Base-by-base conservation (phyloP, 1,140 invertebrate species). In the Drosophila virilis region DNA sequence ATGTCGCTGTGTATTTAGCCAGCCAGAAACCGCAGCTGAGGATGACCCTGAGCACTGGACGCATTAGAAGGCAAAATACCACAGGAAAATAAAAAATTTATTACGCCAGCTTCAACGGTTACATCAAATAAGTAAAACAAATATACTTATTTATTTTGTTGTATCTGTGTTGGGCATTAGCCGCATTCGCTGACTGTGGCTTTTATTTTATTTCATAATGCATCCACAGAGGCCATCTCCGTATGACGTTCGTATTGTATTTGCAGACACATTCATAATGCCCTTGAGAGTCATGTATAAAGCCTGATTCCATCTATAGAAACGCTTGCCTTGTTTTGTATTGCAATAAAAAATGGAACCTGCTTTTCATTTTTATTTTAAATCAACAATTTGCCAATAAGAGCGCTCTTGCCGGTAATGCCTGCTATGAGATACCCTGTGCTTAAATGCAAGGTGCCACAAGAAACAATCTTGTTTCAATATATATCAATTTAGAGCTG, bases 1-100 rank as follows among this genome's bases (percentile, higher is more conserved):
- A 71, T 71, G 28, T 57, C 50, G 22, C 22, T 70, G 58, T 70
- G 67, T 71, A 59, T 59, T 75, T 64, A 70, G 59, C 15, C 45
- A 50, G 59, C 37, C 45, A 13, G 15, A 35, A 59, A 38, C 45
- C 52, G 35, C 52, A 13, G 64, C 50, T 5, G 62, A 17, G 13
- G 51, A 22, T 54, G 40, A 55, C 28, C 62, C 48, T 45, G 40
- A 10, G 37, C 48, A 22, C 37, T 33, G 48, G n/a, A 54, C 50
- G 22, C 8, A 51, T 54, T 40, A 73, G 40, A 28, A 17, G 40
- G 28, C 48, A 13, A 46, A 64, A 52, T 7, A 28, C 12, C 58
- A 54, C 66, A 46, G 38, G 33, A 55, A 74, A 57, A 62, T 62
- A 60, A 42, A 69, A 55, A 40, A 40, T 40, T 35, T 74, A 54